phyloP scores from a whole-genome alignment of 2,113 vertebrate species.

The Xyliphius kryptos region DNA sequence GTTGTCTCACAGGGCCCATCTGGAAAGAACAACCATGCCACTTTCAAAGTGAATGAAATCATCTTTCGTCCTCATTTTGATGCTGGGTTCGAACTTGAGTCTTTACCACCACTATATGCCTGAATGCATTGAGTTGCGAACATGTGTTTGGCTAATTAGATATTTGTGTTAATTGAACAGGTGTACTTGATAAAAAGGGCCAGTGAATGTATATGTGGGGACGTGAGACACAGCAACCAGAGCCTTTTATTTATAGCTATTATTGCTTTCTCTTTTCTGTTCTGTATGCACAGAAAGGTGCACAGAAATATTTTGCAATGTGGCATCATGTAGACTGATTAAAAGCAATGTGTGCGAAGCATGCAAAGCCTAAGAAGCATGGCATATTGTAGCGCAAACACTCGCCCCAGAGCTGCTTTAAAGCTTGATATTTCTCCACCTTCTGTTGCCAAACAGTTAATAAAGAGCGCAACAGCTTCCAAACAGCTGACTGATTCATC shows the following conservation, averaged over 20 bases:
- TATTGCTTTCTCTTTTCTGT: not conserved
- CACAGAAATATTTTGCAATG: not conserved
- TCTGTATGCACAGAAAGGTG: not conserved
- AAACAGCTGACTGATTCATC: conserved; percentile 3
- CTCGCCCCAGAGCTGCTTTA: conserved; percentile 2
- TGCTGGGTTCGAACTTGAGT: too few species aligned
- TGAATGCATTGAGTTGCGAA: too few species aligned
- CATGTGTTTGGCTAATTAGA: too few species aligned
- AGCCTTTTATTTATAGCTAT: not conserved
- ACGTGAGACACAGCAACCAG: not conserved
- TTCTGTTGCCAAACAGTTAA: not conserved
- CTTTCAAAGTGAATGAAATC: too few species aligned
- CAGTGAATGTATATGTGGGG: not conserved
- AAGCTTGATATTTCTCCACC: not conserved
- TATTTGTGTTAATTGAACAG: too few species aligned
- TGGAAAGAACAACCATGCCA: too few species aligned
- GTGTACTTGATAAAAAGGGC: too few species aligned
- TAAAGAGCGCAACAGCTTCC: not conserved
- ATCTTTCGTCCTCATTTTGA: too few species aligned
- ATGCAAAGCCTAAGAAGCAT: not conserved
- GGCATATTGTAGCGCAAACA: not conserved
- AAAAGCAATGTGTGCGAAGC: too few species aligned
- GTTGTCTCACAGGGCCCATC: not conserved
- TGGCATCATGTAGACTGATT: not conserved
- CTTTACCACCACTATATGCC: too few species aligned